phyloP scores from a whole-genome alignment of 1,140 invertebrate species.

The Psilanteris sp. region DNA sequence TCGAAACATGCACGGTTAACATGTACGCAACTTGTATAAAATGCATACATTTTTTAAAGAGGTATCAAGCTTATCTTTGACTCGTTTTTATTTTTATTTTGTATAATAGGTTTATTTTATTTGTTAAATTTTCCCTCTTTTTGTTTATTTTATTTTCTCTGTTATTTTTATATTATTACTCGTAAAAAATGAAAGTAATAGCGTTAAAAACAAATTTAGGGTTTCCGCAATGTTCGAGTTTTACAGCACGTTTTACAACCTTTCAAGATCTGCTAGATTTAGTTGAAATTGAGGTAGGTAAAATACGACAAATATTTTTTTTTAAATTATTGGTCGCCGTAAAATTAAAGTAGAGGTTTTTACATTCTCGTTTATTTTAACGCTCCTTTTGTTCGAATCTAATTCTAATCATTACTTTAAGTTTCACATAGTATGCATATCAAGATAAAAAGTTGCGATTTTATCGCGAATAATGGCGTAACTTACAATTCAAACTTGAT shows the following conservation, averaged over 20 bases:
- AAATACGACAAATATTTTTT: conserved; percentile 46
- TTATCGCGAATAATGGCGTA: conserved; percentile 21
- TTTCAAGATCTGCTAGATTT: conserved; percentile 19
- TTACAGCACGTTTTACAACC: conserved; percentile 30
- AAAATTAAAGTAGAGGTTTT: conserved; percentile 22
- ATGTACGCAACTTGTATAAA: too few relatives aligned
- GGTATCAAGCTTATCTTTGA: too few relatives aligned
- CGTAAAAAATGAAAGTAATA: conserved; percentile 30
- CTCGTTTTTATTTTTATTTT: too few relatives aligned
- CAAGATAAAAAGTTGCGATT: conserved; percentile 43
- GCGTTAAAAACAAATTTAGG: conserved; percentile 31
- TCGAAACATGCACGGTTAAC: too few relatives aligned
- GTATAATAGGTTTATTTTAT: too few relatives aligned
- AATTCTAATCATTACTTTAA: conserved; percentile 41
- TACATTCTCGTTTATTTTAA: conserved; percentile 29
- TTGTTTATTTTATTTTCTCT: too few relatives aligned
- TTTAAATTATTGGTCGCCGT: conserved; percentile 32
- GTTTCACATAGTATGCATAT: conserved; percentile 40
- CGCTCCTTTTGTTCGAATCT: conserved; percentile 17
- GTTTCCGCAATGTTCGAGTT: conserved; percentile 24
- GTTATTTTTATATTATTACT: conserved; percentile 16
- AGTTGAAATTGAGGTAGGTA: conserved; percentile 23
- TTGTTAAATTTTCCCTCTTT: too few relatives aligned
- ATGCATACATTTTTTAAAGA: too few relatives aligned
- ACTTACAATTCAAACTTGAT: conserved; percentile 33